Percentiles rank a stretch among this genome's conserved stretches.
phyloP scores from a whole-genome alignment of 2,888 invertebrate genomes.

The Leptothorax acervorum region DNA sequence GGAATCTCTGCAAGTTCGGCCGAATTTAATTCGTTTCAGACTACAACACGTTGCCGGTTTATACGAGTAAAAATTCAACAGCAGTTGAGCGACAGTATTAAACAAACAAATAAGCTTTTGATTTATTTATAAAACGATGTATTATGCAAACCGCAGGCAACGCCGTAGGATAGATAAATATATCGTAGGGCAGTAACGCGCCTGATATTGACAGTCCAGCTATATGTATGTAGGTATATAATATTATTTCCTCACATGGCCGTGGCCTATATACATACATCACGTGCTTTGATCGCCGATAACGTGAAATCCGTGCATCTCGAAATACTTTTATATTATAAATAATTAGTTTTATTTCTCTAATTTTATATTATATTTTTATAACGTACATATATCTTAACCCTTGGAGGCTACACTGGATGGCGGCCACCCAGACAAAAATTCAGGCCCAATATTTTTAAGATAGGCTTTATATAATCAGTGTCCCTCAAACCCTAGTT shows the following conservation, averaged over 20 bases:
- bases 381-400: not conserved
- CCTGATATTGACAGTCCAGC: constrained; percentile 34
- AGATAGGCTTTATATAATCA: no score
- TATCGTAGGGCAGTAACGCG: not conserved
- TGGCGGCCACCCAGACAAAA: no score
- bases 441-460: no score
- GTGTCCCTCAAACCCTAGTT: no score
- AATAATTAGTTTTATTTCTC: not conserved
- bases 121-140: constrained; percentile 36
- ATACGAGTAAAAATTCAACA: constrained; percentile 8
- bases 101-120: constrained; percentile 20
- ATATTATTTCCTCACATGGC: constrained; percentile 18
- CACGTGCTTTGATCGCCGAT: not conserved
- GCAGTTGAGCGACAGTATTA: not conserved
- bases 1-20: not conserved
- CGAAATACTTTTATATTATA: not conserved
- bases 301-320: not conserved
- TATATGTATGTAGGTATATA: constrained; percentile 6
- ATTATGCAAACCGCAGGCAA: constrained; percentile 36
- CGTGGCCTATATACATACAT: constrained; percentile 23
- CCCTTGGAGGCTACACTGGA: no score
- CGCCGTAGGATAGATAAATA: constrained; percentile 14
- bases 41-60: no score
- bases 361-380: not conserved
- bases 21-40: not conserved